phyloP scores from a whole-genome alignment of 1,140 invertebrate species.

The Cecropterus lyciades region DNA sequence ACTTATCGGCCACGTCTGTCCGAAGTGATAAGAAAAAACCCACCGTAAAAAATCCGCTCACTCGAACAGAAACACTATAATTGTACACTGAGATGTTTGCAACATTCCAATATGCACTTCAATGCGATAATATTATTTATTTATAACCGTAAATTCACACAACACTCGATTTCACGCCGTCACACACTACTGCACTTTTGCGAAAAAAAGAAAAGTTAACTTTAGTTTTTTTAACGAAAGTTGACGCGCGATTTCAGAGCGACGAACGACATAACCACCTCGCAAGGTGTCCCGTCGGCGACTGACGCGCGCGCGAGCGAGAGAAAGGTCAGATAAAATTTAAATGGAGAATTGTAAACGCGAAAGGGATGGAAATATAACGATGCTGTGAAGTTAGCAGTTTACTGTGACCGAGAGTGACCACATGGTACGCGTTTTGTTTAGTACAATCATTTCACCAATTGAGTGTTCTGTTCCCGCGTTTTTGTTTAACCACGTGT shows the following conservation, averaged over 20 bases:
- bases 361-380: slow-evolving; percentile 52
- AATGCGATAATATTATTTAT: slow-evolving; percentile 47
- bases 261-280: slow-evolving; percentile 45
- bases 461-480: slow-evolving; percentile 68
- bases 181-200: slow-evolving; percentile 58
- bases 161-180: slow-evolving; percentile 53
- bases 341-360: slow-evolving; percentile 44
- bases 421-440: slow-evolving; percentile 74
- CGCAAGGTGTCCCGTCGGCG: slow-evolving; percentile 37
- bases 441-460: slow-evolving; percentile 66
- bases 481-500: slow-evolving; percentile 72
- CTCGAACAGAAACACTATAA: slow-evolving; percentile 36
- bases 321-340: slow-evolving; percentile 56
- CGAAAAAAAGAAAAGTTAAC: slow-evolving; percentile 58
- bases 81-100: slow-evolving; percentile 50
- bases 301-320: slow-evolving; percentile 59
- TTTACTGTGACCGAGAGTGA: slow-evolving; percentile 63
- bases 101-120: slow-evolving; percentile 69
- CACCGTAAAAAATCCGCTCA: slow-evolving; percentile 67
- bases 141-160: slow-evolving; percentile 39
- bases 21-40: slow-evolving; percentile 55
- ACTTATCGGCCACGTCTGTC: slow-evolving; percentile 41
- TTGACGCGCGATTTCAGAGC: slow-evolving; percentile 52
- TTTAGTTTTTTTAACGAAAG: slow-evolving; percentile 69
- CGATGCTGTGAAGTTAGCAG: slow-evolving; percentile 61